Evolutionary conservation across 2,113 vertebrate genomes (phyloP).

Genomic region (Tragelaphus buxtoni): DNA sequence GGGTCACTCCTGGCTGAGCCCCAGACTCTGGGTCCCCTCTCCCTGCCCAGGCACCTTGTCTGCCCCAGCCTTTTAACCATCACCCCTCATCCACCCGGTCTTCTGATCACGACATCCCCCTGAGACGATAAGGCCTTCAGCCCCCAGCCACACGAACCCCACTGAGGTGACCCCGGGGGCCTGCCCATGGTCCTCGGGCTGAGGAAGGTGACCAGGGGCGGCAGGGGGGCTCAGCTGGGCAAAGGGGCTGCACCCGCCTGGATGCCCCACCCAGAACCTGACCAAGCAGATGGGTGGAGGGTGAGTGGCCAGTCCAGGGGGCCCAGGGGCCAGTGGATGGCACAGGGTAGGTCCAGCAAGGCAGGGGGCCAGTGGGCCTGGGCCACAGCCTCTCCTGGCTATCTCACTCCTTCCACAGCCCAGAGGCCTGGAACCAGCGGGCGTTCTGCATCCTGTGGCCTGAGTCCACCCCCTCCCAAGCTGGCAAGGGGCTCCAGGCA

Average conservation of each 20-base stretch:
- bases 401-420: background rate
- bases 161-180: rapidly evolving
- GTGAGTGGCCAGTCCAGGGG: rapidly evolving
- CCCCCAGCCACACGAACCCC: rapidly evolving
- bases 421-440: background rate
- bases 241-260: background rate
- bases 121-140: background rate
- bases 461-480: background rate
- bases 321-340: rapidly evolving
- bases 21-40: background rate
- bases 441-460: background rate
- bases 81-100: rapidly evolving
- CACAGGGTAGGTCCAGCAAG: background rate
- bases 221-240: background rate
- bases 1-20: rapidly evolving
- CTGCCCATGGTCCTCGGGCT: rapidly evolving
- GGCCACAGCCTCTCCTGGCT: background rate
- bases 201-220: background rate
- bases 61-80: rapidly evolving
- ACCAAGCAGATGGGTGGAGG: rapidly evolving
- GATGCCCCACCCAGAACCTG: background rate
- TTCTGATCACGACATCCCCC: background rate
- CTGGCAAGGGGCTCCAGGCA: background rate
- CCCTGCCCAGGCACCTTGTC: too few relatives aligned
- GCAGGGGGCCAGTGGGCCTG: background rate